Conservation (phyloP, 2,797 vertebrate species). For the Channa striata region DNA sequence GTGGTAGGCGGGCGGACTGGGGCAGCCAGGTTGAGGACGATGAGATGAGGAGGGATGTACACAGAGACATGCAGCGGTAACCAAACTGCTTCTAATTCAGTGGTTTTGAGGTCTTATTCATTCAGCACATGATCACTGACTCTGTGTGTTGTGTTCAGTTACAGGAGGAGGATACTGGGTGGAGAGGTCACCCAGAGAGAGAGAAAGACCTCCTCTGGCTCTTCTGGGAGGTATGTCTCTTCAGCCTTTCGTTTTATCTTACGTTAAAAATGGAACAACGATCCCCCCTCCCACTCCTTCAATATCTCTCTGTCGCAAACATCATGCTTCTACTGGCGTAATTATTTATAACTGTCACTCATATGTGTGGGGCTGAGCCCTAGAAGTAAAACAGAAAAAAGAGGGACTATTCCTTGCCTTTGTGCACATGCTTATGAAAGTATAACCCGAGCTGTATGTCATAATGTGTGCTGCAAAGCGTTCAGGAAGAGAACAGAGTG, state of each 20-base stretch:
- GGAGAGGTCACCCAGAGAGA: slow-evolving; percentile 88
- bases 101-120: background rate
- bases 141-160: slow-evolving; percentile 79
- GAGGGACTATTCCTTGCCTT: too few species aligned
- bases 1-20: slow-evolving; percentile 63
- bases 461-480: too few species aligned
- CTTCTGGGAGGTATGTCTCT: slow-evolving; percentile 89
- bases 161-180: slow-evolving; percentile 93
- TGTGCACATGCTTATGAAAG: too few species aligned
- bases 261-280: too few species aligned
- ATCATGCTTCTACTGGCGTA: too few species aligned
- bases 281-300: too few species aligned
- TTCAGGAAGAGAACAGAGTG: too few species aligned
- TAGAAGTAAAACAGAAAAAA: too few species aligned
- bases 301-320: too few species aligned
- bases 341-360: too few species aligned
- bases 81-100: background rate
- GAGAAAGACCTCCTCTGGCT: slow-evolving; percentile 90
- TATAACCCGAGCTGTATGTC: too few species aligned
- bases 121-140: slow-evolving; percentile 5
- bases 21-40: slow-evolving; percentile 75
- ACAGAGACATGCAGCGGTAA: slow-evolving; percentile 79
- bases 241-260: background rate
- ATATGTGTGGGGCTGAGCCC: too few species aligned
- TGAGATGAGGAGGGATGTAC: slow-evolving; percentile 69